Conservation (phyloP, 2,888 invertebrate genomes). For the Amblyjoppa proteus region DNA sequence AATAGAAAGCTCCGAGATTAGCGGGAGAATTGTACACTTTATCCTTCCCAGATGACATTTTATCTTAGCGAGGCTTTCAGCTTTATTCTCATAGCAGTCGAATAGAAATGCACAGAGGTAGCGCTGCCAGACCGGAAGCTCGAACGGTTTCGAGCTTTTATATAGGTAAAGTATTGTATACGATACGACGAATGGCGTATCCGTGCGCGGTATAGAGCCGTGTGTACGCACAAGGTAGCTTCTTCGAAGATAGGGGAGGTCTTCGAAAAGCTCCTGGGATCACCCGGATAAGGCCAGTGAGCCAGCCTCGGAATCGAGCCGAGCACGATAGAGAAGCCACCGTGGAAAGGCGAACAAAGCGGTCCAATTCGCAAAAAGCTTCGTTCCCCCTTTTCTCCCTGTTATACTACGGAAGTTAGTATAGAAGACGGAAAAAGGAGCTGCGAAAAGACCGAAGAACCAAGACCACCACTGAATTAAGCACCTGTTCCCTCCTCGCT, state of each 20-base stretch:
- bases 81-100: constrained; percentile 36
- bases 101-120: constrained; percentile 11
- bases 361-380: constrained; percentile 73
- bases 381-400: constrained; percentile 59
- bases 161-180: constrained; percentile 33
- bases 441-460: constrained; percentile 25
- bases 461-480: constrained; percentile 52
- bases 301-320: constrained; percentile 29
- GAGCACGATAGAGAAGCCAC: constrained; percentile 20
- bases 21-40: not conserved
- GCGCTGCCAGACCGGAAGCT: constrained; percentile 21
- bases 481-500: constrained; percentile 7
- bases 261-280: constrained; percentile 31
- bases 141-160: constrained; percentile 36
- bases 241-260: constrained; percentile 12
- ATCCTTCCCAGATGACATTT: not conserved
- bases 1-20: constrained; percentile 7
- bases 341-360: constrained; percentile 49
- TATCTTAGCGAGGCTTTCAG: constrained; percentile 16
- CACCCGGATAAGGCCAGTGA: constrained; percentile 28
- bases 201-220: not conserved
- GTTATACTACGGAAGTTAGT: not conserved
- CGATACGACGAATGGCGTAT: not conserved
- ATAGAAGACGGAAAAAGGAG: constrained; percentile 37
- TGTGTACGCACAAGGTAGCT: not conserved